Evolutionary conservation across 2,797 vertebrate genomes (phyloP).

Genomic region (Anguilla anguilla): DNA sequence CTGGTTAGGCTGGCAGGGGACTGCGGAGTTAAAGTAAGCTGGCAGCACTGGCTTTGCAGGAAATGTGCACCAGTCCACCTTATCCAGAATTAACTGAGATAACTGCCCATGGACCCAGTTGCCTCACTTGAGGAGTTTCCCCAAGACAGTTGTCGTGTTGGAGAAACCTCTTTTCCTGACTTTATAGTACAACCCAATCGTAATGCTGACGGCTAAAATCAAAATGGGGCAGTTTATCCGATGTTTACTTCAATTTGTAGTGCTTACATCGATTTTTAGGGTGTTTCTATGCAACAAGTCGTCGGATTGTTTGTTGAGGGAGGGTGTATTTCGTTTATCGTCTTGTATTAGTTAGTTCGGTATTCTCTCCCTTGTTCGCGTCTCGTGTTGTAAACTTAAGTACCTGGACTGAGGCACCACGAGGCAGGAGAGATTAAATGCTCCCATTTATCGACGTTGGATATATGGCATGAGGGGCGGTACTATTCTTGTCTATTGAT

Average conservation of each 20-base stretch:
- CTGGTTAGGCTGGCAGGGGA: too few relatives aligned
- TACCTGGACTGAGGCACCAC: constrained; percentile 35
- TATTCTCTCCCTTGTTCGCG: constrained; percentile 44
- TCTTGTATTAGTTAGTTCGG: constrained; percentile 17
- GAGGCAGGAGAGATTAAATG: constrained; percentile 37
- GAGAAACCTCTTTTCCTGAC: not conserved
- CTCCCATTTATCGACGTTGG: constrained; percentile 44
- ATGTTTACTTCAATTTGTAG: too few relatives aligned
- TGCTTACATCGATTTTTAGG: too few relatives aligned
- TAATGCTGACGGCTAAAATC: not conserved
- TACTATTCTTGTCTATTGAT: constrained; percentile 53
- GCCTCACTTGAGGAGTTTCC: too few relatives aligned
- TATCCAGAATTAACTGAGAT: too few relatives aligned
- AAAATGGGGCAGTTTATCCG: not conserved
- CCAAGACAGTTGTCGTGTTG: not conserved
- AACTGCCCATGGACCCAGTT: too few relatives aligned
- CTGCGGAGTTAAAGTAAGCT: too few relatives aligned
- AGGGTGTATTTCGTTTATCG: not conserved
- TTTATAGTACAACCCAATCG: not conserved
- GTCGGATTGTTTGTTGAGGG: not conserved
- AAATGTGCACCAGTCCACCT: too few relatives aligned
- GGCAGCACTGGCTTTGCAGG: too few relatives aligned
- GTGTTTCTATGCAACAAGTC: not conserved
- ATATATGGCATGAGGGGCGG: constrained; percentile 40
- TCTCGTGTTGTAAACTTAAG: constrained; percentile 38